These are phyloP conservation scores for Amphiprion ocellaris DNA, from an alignment of 2,113 vertebrate genomes.

Conservation along the genomic window DNA sequence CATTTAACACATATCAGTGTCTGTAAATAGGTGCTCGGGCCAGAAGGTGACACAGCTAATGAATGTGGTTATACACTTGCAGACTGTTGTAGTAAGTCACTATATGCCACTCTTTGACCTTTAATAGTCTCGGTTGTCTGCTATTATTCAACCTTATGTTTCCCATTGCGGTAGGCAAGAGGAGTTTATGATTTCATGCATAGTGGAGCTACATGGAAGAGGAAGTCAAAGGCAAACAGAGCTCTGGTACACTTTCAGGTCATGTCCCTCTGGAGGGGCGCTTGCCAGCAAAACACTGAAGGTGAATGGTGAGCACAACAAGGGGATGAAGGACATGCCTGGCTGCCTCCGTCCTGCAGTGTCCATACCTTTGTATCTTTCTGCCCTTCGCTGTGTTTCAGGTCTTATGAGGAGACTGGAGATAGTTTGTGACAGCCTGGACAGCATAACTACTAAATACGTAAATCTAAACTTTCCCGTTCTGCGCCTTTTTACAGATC, in stretches of 20 bases:
- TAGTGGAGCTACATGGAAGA: conserved; percentile 40
- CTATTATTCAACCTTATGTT: conserved; percentile 34
- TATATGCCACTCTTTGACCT: conserved; percentile 39
- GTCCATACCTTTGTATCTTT: conserved; percentile 27
- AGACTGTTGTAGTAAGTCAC: conserved; percentile 30
- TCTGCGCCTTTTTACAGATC: conserved; percentile 2
- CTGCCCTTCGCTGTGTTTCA: conserved; percentile 50
- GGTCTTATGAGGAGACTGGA: conserved; percentile 11
- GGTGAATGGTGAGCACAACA: conserved; percentile 45
- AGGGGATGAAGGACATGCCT: conserved; percentile 44
- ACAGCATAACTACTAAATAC: background rate
- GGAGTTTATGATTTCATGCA: conserved; percentile 49
- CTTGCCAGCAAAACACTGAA: conserved; percentile 50
- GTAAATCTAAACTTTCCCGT: background rate
- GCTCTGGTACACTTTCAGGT: conserved; percentile 51
- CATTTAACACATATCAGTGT: conserved; percentile 20
- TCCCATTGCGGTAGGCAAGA: conserved; percentile 27
- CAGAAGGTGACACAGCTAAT: conserved; percentile 31
- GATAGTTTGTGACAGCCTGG: conserved; percentile 22
- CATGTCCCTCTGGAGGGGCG: conserved; percentile 48
- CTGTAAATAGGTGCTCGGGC: conserved; percentile 28
- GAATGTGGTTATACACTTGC: conserved; percentile 26
- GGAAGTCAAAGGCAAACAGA: conserved; percentile 41
- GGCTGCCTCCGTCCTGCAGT: conserved; percentile 51
- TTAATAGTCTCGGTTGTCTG: conserved; percentile 38